A percentile compares a stretch with the other conserved stretches of the same genome.
phyloP scores from a whole-genome alignment of 2,113 vertebrate species.

The Microcebus jonahi region DNA sequence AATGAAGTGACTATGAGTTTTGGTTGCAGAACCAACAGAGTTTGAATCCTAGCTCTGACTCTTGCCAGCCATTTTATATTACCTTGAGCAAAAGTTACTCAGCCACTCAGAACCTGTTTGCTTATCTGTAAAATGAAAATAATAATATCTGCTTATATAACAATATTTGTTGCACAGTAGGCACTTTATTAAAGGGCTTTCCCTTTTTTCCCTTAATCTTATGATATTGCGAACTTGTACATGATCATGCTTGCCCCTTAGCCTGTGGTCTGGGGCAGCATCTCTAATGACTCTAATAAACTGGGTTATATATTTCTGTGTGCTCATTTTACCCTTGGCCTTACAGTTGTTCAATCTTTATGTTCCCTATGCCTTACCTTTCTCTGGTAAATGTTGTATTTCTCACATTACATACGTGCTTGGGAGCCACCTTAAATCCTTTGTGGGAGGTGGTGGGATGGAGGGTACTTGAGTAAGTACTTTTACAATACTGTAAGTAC shows the following conservation, averaged over 20 bases:
- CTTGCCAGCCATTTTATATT: neutral
- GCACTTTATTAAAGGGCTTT: neutral
- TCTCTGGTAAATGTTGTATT: neutral
- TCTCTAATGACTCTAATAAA: neutral
- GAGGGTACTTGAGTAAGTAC: neutral
- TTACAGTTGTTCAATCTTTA: neutral
- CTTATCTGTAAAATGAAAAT: constrained; percentile 12
- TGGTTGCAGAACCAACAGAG: neutral
- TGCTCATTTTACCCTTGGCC: neutral
- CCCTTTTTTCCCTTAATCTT: neutral
- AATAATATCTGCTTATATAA: neutral
- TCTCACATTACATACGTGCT: neutral
- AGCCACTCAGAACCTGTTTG: neutral
- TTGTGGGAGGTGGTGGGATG: neutral
- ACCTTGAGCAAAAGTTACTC: neutral
- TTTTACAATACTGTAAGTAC: too few relatives aligned
- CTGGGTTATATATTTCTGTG: neutral
- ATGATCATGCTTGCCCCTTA: neutral
- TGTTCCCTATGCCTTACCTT: neutral
- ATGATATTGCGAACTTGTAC: neutral
- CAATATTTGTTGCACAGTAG: neutral
- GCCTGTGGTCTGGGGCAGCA: neutral
- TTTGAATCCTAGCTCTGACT: neutral
- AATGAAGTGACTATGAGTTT: neutral
- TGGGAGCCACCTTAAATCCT: neutral